phyloP scores from a whole-genome alignment of 1,140 invertebrate species.

The Polyergus mexicanus region DNA sequence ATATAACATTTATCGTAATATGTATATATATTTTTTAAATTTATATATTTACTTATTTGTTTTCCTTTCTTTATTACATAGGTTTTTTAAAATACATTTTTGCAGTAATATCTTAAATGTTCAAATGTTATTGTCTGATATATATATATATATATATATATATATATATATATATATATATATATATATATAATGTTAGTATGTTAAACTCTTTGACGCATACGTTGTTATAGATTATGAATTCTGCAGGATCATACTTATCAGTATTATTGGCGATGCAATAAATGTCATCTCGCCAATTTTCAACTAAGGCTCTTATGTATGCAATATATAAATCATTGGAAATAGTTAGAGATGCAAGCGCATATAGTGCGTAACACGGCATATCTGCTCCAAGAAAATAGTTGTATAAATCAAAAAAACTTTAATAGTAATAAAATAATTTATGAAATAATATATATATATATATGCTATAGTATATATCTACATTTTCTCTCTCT shows the following conservation, averaged over 20 bases:
- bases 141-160: no score
- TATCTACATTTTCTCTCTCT: background rate
- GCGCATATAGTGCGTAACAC: background rate
- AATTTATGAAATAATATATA: background rate
- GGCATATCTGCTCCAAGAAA: no score
- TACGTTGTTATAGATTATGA: slow-evolving; percentile 54
- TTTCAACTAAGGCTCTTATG: background rate
- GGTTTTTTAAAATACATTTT: background rate
- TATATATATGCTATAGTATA: background rate
- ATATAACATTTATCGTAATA: background rate
- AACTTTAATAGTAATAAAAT: no score
- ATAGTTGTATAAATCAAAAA: no score
- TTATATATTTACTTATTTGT: background rate
- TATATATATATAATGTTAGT: background rate
- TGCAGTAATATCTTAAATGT: background rate
- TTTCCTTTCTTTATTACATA: background rate
- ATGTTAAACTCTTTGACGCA: background rate
- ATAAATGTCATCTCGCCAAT: background rate
- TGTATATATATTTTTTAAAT: background rate
- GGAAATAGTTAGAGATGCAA: background rate
- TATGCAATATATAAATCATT: background rate
- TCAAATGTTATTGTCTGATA: background rate
- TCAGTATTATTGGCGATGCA: slow-evolving; percentile 54
- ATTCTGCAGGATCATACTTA: slow-evolving; percentile 53
- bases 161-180: no score